Evolutionary conservation across 2,797 vertebrate genomes (phyloP), one percentile per base, ranked within the genome.

Genomic region (Acipenser transmontanus): DNA sequence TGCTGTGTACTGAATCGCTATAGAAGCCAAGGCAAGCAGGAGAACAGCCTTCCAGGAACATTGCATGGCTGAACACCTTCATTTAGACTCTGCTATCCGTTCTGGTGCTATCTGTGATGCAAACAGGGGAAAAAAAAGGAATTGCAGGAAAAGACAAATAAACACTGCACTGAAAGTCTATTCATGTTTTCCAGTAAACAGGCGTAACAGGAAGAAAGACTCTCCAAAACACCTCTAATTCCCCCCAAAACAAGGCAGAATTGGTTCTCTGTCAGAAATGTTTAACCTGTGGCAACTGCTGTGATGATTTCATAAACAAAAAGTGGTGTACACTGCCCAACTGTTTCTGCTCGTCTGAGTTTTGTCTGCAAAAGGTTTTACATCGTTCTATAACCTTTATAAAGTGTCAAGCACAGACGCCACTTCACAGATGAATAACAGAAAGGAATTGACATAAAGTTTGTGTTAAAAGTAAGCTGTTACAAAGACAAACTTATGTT

Each of bases 11-110:
- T 98, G 95, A 81, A 98, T 95, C 69, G 94, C 95, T 34, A 98
- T 93, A 76, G 95, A 96, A 78, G 94, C 94, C 91, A 96, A 89
- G 76, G 93, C 95, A 77, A 98, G 88, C 81, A 98, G 88, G 84
- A 97, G 91, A 85, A 98, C 93, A 81, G 94, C 93, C 93, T 97
- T 98, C 95, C 95, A 97, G 84, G 95, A 97, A 92, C 95, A 98
- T 89, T 96, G 93, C 95, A 98, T 98, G 94, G 89, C 94, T 92
- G 91, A 85, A 85, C 85, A 88, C 91, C 92, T 91, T 94, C 95
- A 97, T 96, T 83, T 82, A 89, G 86, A 84, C 63, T 70, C 76
- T 74, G 76, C 68, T 69, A 81, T 79, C 78, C 74, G 77, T 76
- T 67, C 50, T 65, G 70, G 64, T 71, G 62, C 70, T 68, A 63